Base-by-base conservation (phyloP, 2,888 invertebrate species). In the Cenopis cana region DNA sequence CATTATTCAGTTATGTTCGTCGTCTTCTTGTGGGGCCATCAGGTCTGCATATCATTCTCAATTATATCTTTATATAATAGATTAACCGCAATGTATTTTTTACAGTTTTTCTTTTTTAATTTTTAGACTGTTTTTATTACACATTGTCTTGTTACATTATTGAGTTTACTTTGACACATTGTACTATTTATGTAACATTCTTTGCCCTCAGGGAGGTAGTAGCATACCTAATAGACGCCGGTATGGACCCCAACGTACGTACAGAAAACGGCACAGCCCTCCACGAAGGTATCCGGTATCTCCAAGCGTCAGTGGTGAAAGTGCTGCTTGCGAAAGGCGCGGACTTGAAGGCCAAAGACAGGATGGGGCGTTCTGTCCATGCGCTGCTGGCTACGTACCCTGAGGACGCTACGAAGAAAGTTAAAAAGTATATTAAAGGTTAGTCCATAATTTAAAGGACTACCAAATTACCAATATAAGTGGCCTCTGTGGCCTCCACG, bases 211-310 rank as follows among this genome's bases (percentile, higher is more conserved):
- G 97, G 88, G 95, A 95, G 67, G 97, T 98, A 50, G 98, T 98
- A 41, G 95, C 96, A 80, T 95, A 96, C 0, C 93, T 99, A 2
- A 94, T 98, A 62, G 95, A 96, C 12, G 97, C 97, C 18, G 98
- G 98, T 0, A 96, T 98, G 80, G 96, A 97, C 85, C 97, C 98
- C 6, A 98, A 99, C 89, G 95, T 97, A 41, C 94, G 97, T 78
- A 98, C 98, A 14, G 95, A 96, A 73, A 95, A 96, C 41, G 99
- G 99, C 0, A 98, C 98, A 8, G 97, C 98, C 0, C 94, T 99
- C 74, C 99, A 99, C 92, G 98, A 98, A 86, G 98, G 99, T 0
- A 98, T 98, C 0, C 94, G 98, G 29, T 98, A 96, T 86, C 98
- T 98, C 18, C 98, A 98, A 88, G 96, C 97, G 77, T 96, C 97